Conservation (phyloP, 92 coral and sea anemone species). For the Bergia sp. region DNA sequence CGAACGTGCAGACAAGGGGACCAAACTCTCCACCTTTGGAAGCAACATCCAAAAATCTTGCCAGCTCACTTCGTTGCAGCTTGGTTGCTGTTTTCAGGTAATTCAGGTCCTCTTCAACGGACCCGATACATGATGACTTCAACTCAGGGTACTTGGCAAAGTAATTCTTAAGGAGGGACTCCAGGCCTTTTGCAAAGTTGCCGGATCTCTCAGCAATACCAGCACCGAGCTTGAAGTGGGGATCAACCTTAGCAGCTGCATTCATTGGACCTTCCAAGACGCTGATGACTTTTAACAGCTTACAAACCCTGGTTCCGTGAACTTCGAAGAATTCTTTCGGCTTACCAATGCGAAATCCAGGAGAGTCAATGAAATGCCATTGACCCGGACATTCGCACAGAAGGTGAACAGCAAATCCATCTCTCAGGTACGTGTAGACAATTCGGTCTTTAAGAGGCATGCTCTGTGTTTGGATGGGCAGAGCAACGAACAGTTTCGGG, state of each 20-base stretch:
- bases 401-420: slow-evolving; percentile 44
- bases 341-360: slow-evolving; percentile 40
- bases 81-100: slow-evolving; percentile 33
- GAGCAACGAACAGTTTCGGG: slow-evolving; percentile 29
- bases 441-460: slow-evolving; percentile 32
- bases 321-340: slow-evolving; percentile 23
- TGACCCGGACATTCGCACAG: slow-evolving; percentile 42
- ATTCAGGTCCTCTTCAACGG: slow-evolving; percentile 12
- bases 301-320: slow-evolving; percentile 38
- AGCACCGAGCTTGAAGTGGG: slow-evolving; percentile 9
- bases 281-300: slow-evolving; percentile 20
- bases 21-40: slow-evolving; percentile 24
- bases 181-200: slow-evolving; percentile 7
- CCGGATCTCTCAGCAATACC: slow-evolving; percentile 6
- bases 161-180: slow-evolving; percentile 27
- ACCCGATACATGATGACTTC: slow-evolving; percentile 11
- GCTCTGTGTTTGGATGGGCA: slow-evolving; percentile 26
- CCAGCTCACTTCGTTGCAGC: slow-evolving; percentile 36
- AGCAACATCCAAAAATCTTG: slow-evolving; percentile 26
- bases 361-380: slow-evolving; percentile 35
- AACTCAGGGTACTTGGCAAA: slow-evolving; percentile 22
- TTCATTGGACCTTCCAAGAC: slow-evolving; percentile 18
- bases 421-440: slow-evolving; percentile 45
- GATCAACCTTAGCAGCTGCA: background rate
- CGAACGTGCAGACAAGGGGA: slow-evolving; percentile 24